Conservation (phyloP, 2,797 vertebrate species). For the Clangula hyemalis region DNA sequence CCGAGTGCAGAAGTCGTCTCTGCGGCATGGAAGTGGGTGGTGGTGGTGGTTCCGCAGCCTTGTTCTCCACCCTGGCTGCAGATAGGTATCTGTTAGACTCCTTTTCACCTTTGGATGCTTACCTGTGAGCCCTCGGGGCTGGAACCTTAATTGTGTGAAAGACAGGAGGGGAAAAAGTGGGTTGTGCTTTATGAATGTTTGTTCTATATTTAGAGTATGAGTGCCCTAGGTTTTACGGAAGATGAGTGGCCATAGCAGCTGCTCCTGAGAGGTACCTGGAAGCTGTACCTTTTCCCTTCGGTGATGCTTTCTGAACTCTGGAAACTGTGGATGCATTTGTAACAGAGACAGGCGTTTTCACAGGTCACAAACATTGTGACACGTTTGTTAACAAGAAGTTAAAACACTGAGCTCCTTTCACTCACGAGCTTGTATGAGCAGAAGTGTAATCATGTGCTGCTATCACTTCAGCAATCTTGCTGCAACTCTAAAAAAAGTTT, state of each 20-base stretch:
- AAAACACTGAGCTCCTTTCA: not conserved
- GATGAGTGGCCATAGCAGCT: not conserved
- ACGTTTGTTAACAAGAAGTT: not conserved
- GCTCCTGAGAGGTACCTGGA: not conserved
- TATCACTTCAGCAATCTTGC: slow-evolving; percentile 48
- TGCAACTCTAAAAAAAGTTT: slow-evolving; percentile 45
- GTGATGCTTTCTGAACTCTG: not conserved
- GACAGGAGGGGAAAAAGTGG: not conserved
- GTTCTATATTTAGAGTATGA: not conserved
- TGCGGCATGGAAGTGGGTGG: not conserved
- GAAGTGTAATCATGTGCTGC: slow-evolving; percentile 31
- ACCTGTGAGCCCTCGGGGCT: slow-evolving; percentile 3
- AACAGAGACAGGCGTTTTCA: not conserved
- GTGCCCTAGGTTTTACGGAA: not conserved
- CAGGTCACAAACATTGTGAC: not conserved
- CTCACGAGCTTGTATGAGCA: not conserved
- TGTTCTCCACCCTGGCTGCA: slow-evolving; percentile 7
- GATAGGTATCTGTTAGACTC: not conserved
- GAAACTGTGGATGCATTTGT: not conserved
- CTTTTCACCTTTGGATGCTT: slow-evolving; percentile 36
- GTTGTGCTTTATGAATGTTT: not conserved
- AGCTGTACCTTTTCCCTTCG: not conserved
- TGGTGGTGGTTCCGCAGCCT: not conserved
- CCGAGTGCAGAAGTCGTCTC: not conserved
- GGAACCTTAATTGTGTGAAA: slow-evolving; percentile 23